Evolutionary conservation across 37 sponge, comb jelly and placozoan genomes (phyloP), one percentile per base, ranked within the genome.

Genomic region (Beroe forskalii): DNA sequence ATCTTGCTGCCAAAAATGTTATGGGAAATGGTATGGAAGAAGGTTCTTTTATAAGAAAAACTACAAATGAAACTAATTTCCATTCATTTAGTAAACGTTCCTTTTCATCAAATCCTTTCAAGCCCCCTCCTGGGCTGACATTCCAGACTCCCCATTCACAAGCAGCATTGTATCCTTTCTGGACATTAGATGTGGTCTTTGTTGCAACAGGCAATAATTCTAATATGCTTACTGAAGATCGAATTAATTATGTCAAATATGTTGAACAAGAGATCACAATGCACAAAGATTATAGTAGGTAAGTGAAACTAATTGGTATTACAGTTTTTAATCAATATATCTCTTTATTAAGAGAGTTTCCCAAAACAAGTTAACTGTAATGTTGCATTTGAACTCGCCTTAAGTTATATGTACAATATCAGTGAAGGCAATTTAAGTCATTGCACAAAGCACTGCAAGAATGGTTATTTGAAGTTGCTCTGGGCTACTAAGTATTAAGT

Each of bases 21-120:
- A 80, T 80, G 86, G 86, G 48, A 14, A 80, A 80, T 80, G 86
- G 86, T 28, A 80, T 80, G 86, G 86, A 80, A 44, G 86, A 80
- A 25, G 86, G 86, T 43, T 44, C 86, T 37, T 80, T 80, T 24
- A 42, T 80, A 32, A 35, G 86, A 12, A 38, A 41, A n/a, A 24
- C 44, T 3, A 80, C 38, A 43, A 80, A 80, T 37, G 40, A 43
- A 44, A 80, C 48, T 27, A 80, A 80, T 25, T 43, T 80, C 30
- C 44, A 25, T 35, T 20, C 72, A 36, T 32, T 69, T 4, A 43
- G 0, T 0, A 41, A 80, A 25, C 86, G 86, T 12, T 80, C 86
- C 17, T 80, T 33, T 27, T 23, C 39, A 3, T 44, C 86, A 17
- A 80, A 80, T 24, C 86, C 86, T 24, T 80, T 80, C 86, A 41